Evolutionary conservation across 2,888 invertebrate species (phyloP), one percentile per base, ranked within the genome.

Genomic region (Zaprionus bogoriensis): DNA sequence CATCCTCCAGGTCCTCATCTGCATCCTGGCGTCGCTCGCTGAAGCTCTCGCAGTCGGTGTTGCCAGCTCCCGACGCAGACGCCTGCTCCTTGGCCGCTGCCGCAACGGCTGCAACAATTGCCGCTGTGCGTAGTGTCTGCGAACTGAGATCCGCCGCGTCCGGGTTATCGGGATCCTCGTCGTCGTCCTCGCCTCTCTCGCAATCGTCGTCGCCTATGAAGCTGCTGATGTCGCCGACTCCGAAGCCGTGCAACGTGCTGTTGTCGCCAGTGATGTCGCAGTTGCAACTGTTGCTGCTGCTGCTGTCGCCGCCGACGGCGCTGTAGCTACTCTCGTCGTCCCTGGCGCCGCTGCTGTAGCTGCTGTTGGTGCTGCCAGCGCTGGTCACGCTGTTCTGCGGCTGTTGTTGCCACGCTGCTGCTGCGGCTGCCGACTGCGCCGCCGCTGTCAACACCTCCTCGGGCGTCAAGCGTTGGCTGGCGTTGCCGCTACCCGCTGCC

Each of bases 211-310:
- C 88, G 20, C 77, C 88, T 14, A 88, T 83, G 36, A 88, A 89
- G 46, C 87, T 89, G 63, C 80, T 84, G 25, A 88, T 74, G 50
- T 88, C 88, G 9, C 89, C 88, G 10, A 89, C 75, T 17, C 89
- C 89, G 45, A 89, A 86, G n/a, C 89, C 89, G 54, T 87, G 86
- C 50, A 89, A 58, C 1, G 89, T 89, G 53, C 89, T 89, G 25
- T 89, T 89, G 57, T 89, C 89, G 6, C 88, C 89, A 6, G 89
- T 89, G n/a, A 89, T 89, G 52, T 89, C 89, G 60, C 90, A 89
- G 62, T 88, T 88, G 66, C 89, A 88, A 55, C 89, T 89, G 42
- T 88, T 89, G 65, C 87, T 88, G 73, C 88, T 89, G 60, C 89
- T 89, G 54, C 80, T 87, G 41, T 78, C 86, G 46, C 77, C 84